Evolutionary conservation across 1,140 invertebrate species (phyloP).

Genomic region (Gonatopus flavifemur): DNA sequence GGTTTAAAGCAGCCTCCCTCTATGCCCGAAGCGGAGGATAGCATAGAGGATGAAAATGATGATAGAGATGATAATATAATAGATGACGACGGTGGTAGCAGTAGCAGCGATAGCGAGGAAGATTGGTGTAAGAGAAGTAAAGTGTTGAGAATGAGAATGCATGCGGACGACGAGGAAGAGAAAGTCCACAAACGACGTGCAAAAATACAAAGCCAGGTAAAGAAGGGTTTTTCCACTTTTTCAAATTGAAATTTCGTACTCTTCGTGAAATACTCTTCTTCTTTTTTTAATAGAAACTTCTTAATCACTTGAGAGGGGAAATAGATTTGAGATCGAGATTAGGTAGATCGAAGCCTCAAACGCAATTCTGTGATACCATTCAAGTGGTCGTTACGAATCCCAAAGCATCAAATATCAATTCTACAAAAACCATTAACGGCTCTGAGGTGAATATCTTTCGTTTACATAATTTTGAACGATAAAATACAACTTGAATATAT

Average conservation of each 20-base stretch:
- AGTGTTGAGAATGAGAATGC: slow-evolving; percentile 78
- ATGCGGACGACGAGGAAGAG: slow-evolving; percentile 82
- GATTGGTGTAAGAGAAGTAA: slow-evolving; percentile 66
- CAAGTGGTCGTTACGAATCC: slow-evolving; percentile 50
- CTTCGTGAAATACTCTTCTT: slow-evolving; percentile 1
- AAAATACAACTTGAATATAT: background rate
- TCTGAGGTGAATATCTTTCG: slow-evolving; percentile 24
- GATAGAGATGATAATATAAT: no score
- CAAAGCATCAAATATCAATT: slow-evolving; percentile 17
- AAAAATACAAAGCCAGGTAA: slow-evolving; percentile 29
- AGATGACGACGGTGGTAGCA: no score
- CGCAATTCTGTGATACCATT: slow-evolving; percentile 38
- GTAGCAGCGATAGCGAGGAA: slow-evolving; percentile 57
- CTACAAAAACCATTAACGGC: slow-evolving; percentile 15
- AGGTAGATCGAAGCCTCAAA: slow-evolving; percentile 12
- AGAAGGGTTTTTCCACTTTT: background rate
- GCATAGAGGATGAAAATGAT: no score
- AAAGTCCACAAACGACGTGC: slow-evolving; percentile 56
- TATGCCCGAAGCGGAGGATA: background rate
- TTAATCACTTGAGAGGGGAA: slow-evolving; percentile 14
- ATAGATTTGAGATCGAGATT: slow-evolving; percentile 47
- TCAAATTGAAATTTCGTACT: background rate
- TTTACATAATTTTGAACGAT: background rate
- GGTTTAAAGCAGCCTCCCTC: slow-evolving; percentile 36
- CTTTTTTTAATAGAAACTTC: slow-evolving; percentile 10